phyloP scores from a whole-genome alignment of 2,888 invertebrate species.

The Eutolmus rufibarbis region DNA sequence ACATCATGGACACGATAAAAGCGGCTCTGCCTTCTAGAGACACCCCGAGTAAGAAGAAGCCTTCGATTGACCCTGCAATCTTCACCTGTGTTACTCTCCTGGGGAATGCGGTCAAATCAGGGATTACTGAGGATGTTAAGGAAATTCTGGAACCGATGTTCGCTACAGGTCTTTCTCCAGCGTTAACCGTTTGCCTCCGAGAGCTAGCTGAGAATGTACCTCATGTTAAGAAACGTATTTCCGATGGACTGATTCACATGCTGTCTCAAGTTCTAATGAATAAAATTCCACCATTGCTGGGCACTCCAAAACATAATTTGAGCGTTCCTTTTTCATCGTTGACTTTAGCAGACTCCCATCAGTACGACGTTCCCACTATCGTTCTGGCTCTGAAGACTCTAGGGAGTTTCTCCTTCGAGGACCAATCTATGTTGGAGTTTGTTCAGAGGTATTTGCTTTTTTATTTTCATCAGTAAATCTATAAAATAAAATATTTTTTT shows the following conservation, averaged over 20 bases:
- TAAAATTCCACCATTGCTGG: constrained; percentile 76
- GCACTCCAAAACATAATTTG: constrained; percentile 72
- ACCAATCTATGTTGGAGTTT: constrained; percentile 89
- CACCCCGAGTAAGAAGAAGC: constrained; percentile 76
- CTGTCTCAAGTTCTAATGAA: constrained; percentile 90
- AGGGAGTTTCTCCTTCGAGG: constrained; percentile 90
- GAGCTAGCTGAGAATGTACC: constrained; percentile 91
- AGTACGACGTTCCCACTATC: constrained; percentile 79
- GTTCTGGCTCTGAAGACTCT: constrained; percentile 92
- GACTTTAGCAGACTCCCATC: constrained; percentile 59
- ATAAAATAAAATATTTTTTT: neutral
- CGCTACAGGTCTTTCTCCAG: constrained; percentile 87
- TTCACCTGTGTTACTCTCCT: constrained; percentile 93
- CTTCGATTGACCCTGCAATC: constrained; percentile 82
- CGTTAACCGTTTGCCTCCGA: constrained; percentile 87
- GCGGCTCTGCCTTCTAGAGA: constrained; percentile 80
- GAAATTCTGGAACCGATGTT: constrained; percentile 91
- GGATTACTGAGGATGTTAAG: constrained; percentile 78
- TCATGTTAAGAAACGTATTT: constrained; percentile 85
- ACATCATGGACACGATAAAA: constrained; percentile 85
- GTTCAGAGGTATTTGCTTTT: constrained; percentile 68
- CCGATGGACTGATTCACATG: constrained; percentile 90
- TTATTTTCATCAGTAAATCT: neutral
- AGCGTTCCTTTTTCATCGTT: constrained; percentile 60
- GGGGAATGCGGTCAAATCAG: constrained; percentile 83